Evolutionary conservation across 2,113 vertebrate species (phyloP).

Genomic region (Neotoma lepida): DNA sequence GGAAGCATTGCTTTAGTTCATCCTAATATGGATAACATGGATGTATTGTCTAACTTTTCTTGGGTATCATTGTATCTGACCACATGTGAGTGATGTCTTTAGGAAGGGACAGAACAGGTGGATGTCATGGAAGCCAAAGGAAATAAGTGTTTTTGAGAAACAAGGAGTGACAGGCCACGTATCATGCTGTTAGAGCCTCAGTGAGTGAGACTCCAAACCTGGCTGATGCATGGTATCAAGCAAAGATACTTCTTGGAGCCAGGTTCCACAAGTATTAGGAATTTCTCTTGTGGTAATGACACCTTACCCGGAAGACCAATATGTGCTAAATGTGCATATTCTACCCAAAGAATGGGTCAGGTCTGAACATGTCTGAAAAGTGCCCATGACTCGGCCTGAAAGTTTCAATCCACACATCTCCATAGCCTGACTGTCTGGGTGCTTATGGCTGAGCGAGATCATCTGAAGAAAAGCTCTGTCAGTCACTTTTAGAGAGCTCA

Average conservation of each 20-base stretch:
- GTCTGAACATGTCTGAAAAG: neutral
- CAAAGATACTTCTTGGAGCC: constrained; percentile 3
- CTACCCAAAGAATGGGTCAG: neutral
- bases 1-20: neutral
- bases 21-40: neutral
- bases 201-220: neutral
- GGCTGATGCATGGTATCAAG: neutral
- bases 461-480: neutral
- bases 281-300: neutral
- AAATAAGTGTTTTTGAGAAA: constrained; percentile 17
- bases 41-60: constrained; percentile 4
- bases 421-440: neutral
- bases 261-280: constrained; percentile 6
- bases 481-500: neutral
- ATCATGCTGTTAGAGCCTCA: neutral
- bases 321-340: neutral
- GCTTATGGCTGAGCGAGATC: neutral
- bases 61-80: constrained; percentile 17
- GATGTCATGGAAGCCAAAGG: neutral
- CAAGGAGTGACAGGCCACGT: neutral
- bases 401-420: neutral
- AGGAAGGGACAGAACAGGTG: neutral
- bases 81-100: neutral
- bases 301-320: neutral
- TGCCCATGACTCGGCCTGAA: neutral